A percentile compares a stretch with the other conserved stretches of the same genome.
Evolutionary conservation across 2,888 invertebrate genomes (phyloP).

Genomic region (Pheosia gnoma): DNA sequence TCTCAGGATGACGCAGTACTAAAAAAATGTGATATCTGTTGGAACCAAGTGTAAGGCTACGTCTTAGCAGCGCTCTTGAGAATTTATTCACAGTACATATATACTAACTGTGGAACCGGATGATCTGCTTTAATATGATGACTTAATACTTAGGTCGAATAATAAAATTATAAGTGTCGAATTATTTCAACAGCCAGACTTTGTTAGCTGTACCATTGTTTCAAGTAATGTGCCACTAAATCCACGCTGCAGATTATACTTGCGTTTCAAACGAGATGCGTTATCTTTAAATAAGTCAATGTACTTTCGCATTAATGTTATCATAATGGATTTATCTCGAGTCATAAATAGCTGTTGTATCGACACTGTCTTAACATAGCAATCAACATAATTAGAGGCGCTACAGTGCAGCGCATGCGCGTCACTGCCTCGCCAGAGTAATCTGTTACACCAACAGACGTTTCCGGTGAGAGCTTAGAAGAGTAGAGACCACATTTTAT

Average conservation of each 20-base stretch:
- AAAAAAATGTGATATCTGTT: too few relatives aligned
- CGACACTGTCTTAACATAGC: neutral
- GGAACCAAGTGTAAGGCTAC: too few relatives aligned
- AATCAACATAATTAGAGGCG: neutral
- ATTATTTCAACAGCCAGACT: too few relatives aligned
- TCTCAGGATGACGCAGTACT: too few relatives aligned
- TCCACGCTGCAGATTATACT: neutral
- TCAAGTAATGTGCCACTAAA: too few relatives aligned
- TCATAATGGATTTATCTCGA: neutral
- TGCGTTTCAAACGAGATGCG: neutral
- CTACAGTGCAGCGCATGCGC: neutral
- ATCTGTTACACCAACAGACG: conserved; percentile 7
- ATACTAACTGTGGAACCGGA: too few relatives aligned
- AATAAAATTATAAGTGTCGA: too few relatives aligned
- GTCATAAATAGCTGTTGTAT: neutral
- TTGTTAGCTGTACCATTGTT: too few relatives aligned
- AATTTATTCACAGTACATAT: too few relatives aligned
- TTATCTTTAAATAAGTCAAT: neutral
- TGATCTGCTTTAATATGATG: too few relatives aligned
- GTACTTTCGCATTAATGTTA: conserved; percentile 1
- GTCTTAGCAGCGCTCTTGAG: too few relatives aligned
- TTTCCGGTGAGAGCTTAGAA: neutral
- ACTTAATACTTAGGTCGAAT: too few relatives aligned
- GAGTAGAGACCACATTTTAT: neutral
- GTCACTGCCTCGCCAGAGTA: neutral